These are phyloP conservation scores for Pachycephus smyrnensis DNA, from an alignment of 2,888 invertebrate species.

Conservation along the genomic window DNA sequence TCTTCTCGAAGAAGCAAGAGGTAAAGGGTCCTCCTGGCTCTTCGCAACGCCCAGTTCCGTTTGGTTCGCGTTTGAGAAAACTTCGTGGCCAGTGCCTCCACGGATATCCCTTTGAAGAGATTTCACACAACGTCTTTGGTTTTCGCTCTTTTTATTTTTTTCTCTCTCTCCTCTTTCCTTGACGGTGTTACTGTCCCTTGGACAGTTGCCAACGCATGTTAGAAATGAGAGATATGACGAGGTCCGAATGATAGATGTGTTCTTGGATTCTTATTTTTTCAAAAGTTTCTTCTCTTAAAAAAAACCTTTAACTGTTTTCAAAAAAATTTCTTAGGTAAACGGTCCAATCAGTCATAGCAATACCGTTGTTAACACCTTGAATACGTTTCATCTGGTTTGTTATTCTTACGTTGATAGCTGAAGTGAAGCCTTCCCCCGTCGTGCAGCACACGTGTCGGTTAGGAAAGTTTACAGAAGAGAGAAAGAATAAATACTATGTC, in stretches of 20 bases:
- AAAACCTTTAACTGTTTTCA: background rate
- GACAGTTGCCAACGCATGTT: background rate
- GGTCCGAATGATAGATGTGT: background rate
- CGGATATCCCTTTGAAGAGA: background rate
- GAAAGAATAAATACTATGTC: slow-evolving; percentile 12
- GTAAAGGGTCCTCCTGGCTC: slow-evolving; percentile 13
- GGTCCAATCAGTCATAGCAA: background rate
- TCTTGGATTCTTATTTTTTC: background rate
- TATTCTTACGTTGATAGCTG: background rate
- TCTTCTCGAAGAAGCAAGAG: slow-evolving; percentile 11
- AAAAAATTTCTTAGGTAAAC: background rate
- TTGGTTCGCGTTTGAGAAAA: slow-evolving; percentile 30
- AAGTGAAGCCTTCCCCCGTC: background rate
- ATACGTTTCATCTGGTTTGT: background rate
- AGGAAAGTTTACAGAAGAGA: background rate
- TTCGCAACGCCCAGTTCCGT: slow-evolving; percentile 39
- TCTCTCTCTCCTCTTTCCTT: background rate
- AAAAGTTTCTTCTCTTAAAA: background rate
- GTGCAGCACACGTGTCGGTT: background rate
- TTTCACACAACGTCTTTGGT: background rate
- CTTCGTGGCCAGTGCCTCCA: slow-evolving; percentile 15
- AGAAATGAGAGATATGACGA: background rate
- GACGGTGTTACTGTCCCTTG: background rate
- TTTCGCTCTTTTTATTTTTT: background rate
- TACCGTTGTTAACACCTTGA: background rate